These are phyloP conservation scores for Xanthia togata DNA, from an alignment of 2,888 invertebrate genomes.

Conservation along the genomic window DNA sequence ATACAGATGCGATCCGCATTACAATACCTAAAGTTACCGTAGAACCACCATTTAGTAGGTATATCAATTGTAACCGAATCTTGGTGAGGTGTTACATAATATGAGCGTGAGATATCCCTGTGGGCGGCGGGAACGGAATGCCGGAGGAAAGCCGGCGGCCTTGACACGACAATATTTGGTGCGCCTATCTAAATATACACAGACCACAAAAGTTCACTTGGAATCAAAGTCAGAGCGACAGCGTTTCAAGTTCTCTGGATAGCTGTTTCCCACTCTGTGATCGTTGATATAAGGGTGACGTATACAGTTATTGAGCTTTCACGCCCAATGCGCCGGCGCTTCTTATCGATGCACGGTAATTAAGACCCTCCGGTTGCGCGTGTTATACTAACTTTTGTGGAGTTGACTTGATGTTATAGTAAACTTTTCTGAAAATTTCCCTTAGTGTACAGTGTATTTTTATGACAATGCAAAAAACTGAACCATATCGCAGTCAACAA, in stretches of 20 bases:
- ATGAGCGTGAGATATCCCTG: constrained; percentile 88
- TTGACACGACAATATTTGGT: constrained; percentile 89
- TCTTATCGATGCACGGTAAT: constrained; percentile 81
- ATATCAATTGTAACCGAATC: constrained; percentile 85
- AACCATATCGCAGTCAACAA: constrained; percentile 54
- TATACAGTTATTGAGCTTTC: constrained; percentile 82
- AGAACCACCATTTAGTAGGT: constrained; percentile 64
- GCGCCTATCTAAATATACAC: constrained; percentile 80
- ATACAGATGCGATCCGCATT: constrained; percentile 31
- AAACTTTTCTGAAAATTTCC: constrained; percentile 4
- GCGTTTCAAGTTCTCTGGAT: constrained; percentile 59
- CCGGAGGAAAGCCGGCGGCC: constrained; percentile 89
- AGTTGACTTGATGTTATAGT: constrained; percentile 26
- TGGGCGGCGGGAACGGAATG: constrained; percentile 89
- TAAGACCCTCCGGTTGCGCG: constrained; percentile 76
- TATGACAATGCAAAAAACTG: constrained; percentile 54
- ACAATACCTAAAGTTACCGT: constrained; percentile 41
- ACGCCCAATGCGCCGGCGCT: constrained; percentile 83
- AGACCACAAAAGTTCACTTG: constrained; percentile 67
- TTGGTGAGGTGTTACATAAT: constrained; percentile 85
- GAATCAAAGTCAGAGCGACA: constrained; percentile 59
- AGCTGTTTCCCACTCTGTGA: constrained; percentile 73
- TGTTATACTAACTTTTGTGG: constrained; percentile 69
- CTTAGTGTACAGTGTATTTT: constrained; percentile 32
- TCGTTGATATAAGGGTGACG: constrained; percentile 73